Conservation (phyloP, 2,888 invertebrate genomes). For the Yponomeuta malinellus region DNA sequence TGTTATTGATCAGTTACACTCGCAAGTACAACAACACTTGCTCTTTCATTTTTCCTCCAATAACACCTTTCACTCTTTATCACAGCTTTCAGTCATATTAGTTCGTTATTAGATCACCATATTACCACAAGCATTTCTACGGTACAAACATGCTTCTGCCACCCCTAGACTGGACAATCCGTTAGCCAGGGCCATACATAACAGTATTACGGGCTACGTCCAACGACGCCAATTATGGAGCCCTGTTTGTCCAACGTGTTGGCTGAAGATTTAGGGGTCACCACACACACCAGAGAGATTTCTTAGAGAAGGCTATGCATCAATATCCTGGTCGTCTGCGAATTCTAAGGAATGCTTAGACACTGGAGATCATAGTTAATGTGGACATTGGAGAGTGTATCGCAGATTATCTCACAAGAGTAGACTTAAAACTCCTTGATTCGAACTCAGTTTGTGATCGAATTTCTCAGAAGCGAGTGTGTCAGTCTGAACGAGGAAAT, state of each 20-base stretch:
- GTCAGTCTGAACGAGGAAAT: not conserved
- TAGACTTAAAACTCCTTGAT: not conserved
- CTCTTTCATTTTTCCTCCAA: not conserved
- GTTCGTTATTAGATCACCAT: not conserved
- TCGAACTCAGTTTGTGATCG: conserved; percentile 1
- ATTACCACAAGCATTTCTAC: not conserved
- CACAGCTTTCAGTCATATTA: not conserved
- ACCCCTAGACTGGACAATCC: not conserved
- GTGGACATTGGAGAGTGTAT: not conserved
- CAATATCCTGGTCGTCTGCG: not conserved
- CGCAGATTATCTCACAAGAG: not conserved
- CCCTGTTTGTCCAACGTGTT: not conserved
- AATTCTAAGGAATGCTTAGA: not conserved
- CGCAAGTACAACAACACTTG: no score
- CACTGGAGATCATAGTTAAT: not conserved
- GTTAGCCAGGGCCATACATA: not conserved
- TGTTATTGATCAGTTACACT: no score
- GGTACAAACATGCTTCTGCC: not conserved
- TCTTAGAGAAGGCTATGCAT: not conserved
- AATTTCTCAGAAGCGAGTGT: not conserved
- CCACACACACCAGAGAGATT: not conserved
- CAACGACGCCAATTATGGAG: not conserved
- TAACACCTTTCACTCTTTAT: not conserved
- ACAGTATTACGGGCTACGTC: not conserved
- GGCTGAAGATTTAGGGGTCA: not conserved